Evolutionary conservation across 2,113 vertebrate genomes (phyloP).

Genomic region (Craseonycteris thonglongyai): DNA sequence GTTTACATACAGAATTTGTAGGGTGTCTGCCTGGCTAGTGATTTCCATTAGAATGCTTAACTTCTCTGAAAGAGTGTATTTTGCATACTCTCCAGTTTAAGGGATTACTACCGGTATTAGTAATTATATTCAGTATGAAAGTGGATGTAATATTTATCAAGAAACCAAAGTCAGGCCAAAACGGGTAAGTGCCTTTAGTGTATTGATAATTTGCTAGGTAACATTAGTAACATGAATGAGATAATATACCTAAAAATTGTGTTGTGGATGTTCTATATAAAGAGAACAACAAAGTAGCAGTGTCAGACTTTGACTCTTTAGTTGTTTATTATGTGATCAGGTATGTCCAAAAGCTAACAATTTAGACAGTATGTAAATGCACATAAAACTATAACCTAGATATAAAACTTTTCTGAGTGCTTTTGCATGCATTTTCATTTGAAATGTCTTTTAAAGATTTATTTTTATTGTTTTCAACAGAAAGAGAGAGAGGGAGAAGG

Average conservation of each 20-base stretch:
- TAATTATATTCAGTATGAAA: neutral
- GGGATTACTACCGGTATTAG: neutral
- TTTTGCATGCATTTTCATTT: neutral
- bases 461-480: no score
- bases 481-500: no score
- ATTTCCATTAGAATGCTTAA: neutral
- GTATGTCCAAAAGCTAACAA: neutral
- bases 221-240: neutral
- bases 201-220: neutral
- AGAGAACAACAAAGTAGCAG: neutral
- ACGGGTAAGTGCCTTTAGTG: neutral
- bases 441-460: no score
- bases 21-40: neutral
- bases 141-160: neutral
- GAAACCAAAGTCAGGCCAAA: neutral
- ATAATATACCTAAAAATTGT: neutral
- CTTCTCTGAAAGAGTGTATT: neutral
- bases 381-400: neutral
- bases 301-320: neutral
- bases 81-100: neutral
- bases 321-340: neutral
- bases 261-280: neutral
- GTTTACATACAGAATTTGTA: neutral
- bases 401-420: neutral
- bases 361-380: neutral